A percentile compares a stretch with the other conserved stretches of the same genome.
Evolutionary conservation across 1,140 invertebrate genomes (phyloP).

Genomic region (Nilaparvata lugens): DNA sequence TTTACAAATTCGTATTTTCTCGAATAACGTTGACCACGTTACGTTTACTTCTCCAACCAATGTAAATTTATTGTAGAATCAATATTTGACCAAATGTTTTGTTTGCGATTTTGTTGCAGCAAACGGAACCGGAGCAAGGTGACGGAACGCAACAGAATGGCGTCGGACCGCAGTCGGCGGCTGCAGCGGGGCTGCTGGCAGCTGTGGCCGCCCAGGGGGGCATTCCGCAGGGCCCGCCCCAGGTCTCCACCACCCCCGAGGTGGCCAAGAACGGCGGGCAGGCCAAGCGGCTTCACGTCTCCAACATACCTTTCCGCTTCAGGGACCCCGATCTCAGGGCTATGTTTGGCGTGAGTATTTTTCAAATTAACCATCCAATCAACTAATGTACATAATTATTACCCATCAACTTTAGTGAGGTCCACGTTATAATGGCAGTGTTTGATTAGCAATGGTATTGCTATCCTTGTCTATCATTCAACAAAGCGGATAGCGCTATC

Average conservation of each 20-base stretch:
- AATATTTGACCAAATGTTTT: too few species aligned
- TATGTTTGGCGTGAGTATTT: conserved; percentile 89
- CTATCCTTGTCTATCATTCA: too few species aligned
- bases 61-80: too few species aligned
- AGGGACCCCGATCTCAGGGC: conserved; percentile 93
- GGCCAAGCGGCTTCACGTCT: conserved; percentile 86
- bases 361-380: neutral
- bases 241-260: conserved; percentile 26
- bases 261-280: conserved; percentile 36
- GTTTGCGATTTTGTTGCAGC: conserved; percentile 28
- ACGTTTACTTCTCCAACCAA: neutral
- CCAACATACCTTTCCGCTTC: conserved; percentile 98
- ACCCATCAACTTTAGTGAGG: too few species aligned
- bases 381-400: too few species aligned
- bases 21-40: too few species aligned
- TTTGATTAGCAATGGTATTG: too few species aligned
- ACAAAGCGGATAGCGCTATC: too few species aligned
- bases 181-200: conserved; percentile 20
- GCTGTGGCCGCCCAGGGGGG: conserved; percentile 20
- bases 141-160: conserved; percentile 21
- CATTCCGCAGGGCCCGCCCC: conserved; percentile 17
- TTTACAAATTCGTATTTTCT: neutral
- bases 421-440: too few species aligned
- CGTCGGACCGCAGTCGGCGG: conserved; percentile 25
- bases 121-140: conserved; percentile 39